phyloP scores from a whole-genome alignment of 2,797 vertebrate species.

The Gastrophryne carolinensis region DNA sequence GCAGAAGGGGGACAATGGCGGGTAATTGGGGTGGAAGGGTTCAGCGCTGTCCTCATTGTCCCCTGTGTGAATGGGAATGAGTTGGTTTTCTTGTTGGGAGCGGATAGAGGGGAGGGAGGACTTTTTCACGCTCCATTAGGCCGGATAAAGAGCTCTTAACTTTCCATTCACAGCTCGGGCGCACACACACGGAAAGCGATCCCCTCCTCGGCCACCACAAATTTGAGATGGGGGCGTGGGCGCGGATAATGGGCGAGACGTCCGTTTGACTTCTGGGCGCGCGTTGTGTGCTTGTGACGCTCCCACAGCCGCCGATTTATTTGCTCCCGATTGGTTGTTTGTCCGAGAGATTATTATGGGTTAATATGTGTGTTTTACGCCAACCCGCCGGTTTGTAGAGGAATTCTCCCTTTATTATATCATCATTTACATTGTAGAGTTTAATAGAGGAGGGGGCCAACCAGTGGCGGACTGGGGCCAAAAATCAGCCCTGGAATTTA shows the following conservation, averaged over 20 bases:
- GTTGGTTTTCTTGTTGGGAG: background rate
- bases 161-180: background rate
- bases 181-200: background rate
- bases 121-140: slow-evolving; percentile 46
- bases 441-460: too few species aligned
- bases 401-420: background rate
- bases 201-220: background rate
- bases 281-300: background rate
- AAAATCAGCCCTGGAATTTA: too few species aligned
- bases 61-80: background rate
- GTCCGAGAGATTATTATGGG: background rate
- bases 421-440: background rate
- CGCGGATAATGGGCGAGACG: background rate
- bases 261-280: slow-evolving; percentile 28
- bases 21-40: background rate
- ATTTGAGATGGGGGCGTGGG: slow-evolving; percentile 32
- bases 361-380: background rate
- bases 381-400: background rate
- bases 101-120: background rate
- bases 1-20: slow-evolving; percentile 20
- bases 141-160: slow-evolving; percentile 20
- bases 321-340: slow-evolving; percentile 9
- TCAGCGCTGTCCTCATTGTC: background rate
- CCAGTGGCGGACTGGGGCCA: too few species aligned
- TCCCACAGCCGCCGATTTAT: slow-evolving; percentile 1